Conservation (phyloP, 2,888 invertebrate species). For the Opisthograptis luteolata region DNA sequence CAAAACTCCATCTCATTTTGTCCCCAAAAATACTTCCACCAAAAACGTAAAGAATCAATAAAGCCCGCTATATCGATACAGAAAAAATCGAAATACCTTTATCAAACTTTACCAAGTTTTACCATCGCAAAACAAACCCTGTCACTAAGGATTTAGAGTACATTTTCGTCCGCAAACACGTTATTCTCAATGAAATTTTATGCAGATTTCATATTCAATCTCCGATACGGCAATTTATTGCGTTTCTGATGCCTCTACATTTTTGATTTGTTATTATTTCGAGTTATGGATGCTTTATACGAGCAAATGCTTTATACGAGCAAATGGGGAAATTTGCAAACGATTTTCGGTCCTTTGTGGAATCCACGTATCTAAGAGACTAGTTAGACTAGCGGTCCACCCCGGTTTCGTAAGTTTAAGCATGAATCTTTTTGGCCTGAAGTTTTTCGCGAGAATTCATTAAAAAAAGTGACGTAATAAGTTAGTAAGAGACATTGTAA, state of each 20-base stretch:
- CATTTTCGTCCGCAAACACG: not conserved
- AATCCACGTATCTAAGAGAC: not conserved
- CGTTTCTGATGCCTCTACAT: slow-evolving; percentile 40
- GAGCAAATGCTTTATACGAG: slow-evolving; percentile 23
- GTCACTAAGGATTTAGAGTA: not conserved
- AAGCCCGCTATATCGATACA: slow-evolving; percentile 10
- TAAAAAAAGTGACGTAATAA: no score
- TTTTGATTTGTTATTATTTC: slow-evolving; percentile 38
- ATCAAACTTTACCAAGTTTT: not conserved
- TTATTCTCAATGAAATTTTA: slow-evolving; percentile 46
- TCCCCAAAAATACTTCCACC: slow-evolving; percentile 10
- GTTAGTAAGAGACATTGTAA: no score
- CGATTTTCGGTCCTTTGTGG: slow-evolving; percentile 6
- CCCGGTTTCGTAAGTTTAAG: no score
- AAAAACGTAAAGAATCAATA: slow-evolving; percentile 26
- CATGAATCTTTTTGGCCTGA: no score
- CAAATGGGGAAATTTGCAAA: slow-evolving; percentile 12
- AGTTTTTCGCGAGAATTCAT: no score
- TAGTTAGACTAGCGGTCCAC: no score
- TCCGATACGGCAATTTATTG: slow-evolving; percentile 61
- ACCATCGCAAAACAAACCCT: slow-evolving; percentile 7
- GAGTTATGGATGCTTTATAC: slow-evolving; percentile 22
- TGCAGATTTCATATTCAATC: slow-evolving; percentile 69
- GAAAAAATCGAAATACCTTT: slow-evolving; percentile 12
- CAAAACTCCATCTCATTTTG: slow-evolving; percentile 13